Percentiles rank a stretch among this genome's conserved stretches.
phyloP scores from a whole-genome alignment of 2,113 vertebrate genomes.

The Noturus placidus region DNA sequence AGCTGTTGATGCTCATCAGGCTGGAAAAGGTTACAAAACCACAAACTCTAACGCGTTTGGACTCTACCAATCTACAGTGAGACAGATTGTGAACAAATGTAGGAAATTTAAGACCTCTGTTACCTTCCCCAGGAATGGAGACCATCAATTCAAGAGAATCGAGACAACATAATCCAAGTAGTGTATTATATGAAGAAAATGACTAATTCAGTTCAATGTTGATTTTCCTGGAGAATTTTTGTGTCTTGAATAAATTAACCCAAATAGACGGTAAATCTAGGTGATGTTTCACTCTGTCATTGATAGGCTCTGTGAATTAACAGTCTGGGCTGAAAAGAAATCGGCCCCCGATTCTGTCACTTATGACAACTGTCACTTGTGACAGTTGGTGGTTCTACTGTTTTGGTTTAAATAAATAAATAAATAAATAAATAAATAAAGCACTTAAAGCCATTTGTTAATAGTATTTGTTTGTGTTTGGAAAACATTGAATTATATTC shows the following conservation, averaged over 20 bases:
- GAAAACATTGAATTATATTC: neutral
- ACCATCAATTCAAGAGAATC: neutral
- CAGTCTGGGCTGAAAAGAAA: neutral
- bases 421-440: neutral
- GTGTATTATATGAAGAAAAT: neutral
- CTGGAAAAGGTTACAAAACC: too few relatives aligned
- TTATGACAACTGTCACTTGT: neutral
- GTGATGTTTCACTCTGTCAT: neutral
- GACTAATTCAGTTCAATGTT: neutral
- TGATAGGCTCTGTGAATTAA: neutral
- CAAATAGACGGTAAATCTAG: neutral
- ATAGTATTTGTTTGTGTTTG: neutral
- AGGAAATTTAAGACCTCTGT: too few relatives aligned
- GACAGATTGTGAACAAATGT: too few relatives aligned
- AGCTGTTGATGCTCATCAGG: too few relatives aligned
- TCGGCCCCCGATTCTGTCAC: neutral
- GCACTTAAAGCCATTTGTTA: neutral
- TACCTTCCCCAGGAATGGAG: too few relatives aligned
- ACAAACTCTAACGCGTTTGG: too few relatives aligned
- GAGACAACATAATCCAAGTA: neutral
- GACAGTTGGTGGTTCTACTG: neutral
- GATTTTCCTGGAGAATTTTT: neutral
- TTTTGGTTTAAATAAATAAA: neutral
- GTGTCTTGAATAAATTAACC: neutral
- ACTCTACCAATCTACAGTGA: too few relatives aligned